phyloP scores from a whole-genome alignment of 2,113 vertebrate species.

The Sorex araneus region DNA sequence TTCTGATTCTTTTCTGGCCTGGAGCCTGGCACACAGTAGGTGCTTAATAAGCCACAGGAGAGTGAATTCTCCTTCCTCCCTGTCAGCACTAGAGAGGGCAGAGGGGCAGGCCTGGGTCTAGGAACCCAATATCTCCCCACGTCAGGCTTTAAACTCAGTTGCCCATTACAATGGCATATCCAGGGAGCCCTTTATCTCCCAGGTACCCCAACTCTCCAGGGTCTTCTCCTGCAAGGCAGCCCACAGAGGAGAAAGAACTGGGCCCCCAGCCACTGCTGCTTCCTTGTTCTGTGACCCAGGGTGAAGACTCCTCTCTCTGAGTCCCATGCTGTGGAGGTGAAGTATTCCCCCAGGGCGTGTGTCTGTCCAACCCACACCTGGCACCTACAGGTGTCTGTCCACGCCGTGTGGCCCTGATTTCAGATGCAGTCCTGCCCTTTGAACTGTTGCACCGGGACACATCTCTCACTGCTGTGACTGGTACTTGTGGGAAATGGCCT shows the following conservation, averaged over 20 bases:
- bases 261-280: background rate
- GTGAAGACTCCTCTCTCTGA: background rate
- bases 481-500: background rate
- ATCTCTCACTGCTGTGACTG: background rate
- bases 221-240: background rate
- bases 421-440: background rate
- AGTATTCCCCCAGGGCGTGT: background rate
- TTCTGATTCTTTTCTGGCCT: background rate
- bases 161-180: background rate
- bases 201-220: background rate
- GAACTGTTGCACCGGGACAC: background rate
- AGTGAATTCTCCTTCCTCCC: background rate
- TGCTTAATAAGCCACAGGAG: background rate
- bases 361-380: background rate
- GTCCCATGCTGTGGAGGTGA: background rate
- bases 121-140: background rate
- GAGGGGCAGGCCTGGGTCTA: background rate
- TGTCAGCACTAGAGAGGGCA: background rate
- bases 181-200: background rate
- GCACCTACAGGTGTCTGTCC: background rate
- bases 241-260: background rate
- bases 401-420: background rate
- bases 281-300: background rate
- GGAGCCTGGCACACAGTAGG: background rate
- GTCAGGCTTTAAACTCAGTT: background rate